These are phyloP conservation scores for Oenanthe melanoleuca DNA, from an alignment of 2,113 vertebrate genomes.

Conservation along the genomic window DNA sequence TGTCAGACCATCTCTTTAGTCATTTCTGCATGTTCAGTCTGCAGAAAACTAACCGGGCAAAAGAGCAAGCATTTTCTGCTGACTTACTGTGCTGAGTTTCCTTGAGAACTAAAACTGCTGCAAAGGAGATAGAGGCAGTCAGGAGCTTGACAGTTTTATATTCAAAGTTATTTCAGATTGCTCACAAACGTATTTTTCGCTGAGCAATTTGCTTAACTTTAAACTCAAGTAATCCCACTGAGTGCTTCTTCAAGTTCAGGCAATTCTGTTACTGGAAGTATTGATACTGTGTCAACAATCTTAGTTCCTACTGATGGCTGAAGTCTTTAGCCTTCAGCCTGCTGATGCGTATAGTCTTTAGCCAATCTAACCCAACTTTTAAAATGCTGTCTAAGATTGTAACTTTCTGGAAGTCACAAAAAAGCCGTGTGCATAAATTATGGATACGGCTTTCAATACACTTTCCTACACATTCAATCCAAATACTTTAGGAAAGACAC, in stretches of 20 bases:
- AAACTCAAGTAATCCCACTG: not conserved
- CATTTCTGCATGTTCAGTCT: not conserved
- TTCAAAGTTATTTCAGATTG: not conserved
- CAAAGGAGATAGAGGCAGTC: not conserved
- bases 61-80: not conserved
- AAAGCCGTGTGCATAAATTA: not conserved
- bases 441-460: not conserved
- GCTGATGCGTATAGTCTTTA: not conserved
- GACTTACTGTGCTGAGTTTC: not conserved
- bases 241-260: not conserved
- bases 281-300: not conserved
- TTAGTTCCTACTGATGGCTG: not conserved
- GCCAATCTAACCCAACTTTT: not conserved
- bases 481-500: not conserved
- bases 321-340: not conserved
- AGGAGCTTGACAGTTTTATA: not conserved
- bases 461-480: not conserved
- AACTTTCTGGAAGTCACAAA: slow-evolving; percentile 24
- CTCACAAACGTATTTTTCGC: not conserved
- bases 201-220: not conserved
- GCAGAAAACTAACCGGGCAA: not conserved
- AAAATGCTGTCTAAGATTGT: not conserved
- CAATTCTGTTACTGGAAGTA: not conserved
- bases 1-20: not conserved
- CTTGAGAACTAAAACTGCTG: not conserved